Conservation (phyloP, 2,113 vertebrate genomes). For the Suricata suricatta region DNA sequence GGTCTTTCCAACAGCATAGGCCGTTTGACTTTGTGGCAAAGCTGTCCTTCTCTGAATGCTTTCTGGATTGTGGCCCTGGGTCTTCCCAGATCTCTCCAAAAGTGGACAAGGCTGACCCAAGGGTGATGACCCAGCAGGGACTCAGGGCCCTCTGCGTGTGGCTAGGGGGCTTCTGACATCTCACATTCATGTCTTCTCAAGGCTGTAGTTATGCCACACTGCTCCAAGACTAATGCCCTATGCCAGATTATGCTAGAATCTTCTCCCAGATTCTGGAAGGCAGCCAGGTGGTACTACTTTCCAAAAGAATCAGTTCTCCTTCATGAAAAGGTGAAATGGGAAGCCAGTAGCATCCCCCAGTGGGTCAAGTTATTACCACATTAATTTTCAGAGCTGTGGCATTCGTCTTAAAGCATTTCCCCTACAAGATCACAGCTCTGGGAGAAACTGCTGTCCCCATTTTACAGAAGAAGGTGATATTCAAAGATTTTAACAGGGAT, state of each 20-base stretch:
- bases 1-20: background rate
- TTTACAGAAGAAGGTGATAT: background rate
- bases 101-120: background rate
- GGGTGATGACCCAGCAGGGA: background rate
- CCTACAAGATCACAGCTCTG: background rate
- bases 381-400: background rate
- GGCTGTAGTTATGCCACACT: background rate
- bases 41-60: background rate
- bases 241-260: background rate
- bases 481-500: background rate
- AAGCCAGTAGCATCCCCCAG: background rate
- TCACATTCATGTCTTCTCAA: background rate
- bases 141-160: background rate
- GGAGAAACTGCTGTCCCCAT: background rate
- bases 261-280: slow-evolving; percentile 4
- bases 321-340: background rate
- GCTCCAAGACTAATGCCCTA: background rate
- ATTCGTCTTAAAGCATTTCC: background rate
- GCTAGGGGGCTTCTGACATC: background rate
- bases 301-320: background rate
- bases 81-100: background rate
- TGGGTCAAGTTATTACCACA: background rate
- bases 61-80: background rate
- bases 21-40: background rate
- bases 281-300: background rate